Percentiles rank a stretch among this genome's conserved stretches.
Evolutionary conservation across 2,797 vertebrate species (phyloP).

Genomic region (Crax fasciolata): DNA sequence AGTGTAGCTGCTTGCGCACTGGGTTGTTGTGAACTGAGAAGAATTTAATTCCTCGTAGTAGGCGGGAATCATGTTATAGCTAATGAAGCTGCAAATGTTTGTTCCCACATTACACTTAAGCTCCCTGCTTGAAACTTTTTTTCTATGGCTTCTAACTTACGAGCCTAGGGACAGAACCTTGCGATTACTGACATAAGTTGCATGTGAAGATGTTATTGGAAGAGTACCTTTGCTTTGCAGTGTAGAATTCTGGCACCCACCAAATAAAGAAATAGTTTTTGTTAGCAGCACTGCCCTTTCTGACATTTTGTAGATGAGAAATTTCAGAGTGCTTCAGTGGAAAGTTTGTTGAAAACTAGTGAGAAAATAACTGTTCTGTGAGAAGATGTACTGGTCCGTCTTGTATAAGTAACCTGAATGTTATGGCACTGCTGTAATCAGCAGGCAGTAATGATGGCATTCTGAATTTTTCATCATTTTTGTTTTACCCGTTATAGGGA

Average conservation of each 20-base stretch:
- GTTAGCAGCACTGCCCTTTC: not conserved
- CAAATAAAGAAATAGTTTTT: not conserved
- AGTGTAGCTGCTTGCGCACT: not conserved
- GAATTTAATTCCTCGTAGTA: not conserved
- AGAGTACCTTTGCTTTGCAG: not conserved
- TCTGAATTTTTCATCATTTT: constrained; percentile 9
- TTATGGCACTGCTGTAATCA: not conserved
- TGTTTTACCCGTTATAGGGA: not conserved
- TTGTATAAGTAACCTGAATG: not conserved
- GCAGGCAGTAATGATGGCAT: not conserved
- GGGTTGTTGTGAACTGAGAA: not conserved
- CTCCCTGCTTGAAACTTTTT: not conserved
- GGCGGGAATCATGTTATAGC: not conserved
- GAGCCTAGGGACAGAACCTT: not conserved
- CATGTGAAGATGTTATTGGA: not conserved
- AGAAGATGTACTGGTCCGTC: not conserved
- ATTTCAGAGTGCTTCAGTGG: not conserved
- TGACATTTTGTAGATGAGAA: not conserved
- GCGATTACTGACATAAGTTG: not conserved
- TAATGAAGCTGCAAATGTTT: not conserved
- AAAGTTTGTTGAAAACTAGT: not conserved
- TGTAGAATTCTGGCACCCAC: not conserved
- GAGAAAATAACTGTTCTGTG: not conserved
- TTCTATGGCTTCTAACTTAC: not conserved
- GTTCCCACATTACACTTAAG: not conserved